A percentile compares a stretch with the other conserved stretches of the same genome.
phyloP scores from a whole-genome alignment of 2,888 invertebrate genomes.

The Neria commutata region DNA sequence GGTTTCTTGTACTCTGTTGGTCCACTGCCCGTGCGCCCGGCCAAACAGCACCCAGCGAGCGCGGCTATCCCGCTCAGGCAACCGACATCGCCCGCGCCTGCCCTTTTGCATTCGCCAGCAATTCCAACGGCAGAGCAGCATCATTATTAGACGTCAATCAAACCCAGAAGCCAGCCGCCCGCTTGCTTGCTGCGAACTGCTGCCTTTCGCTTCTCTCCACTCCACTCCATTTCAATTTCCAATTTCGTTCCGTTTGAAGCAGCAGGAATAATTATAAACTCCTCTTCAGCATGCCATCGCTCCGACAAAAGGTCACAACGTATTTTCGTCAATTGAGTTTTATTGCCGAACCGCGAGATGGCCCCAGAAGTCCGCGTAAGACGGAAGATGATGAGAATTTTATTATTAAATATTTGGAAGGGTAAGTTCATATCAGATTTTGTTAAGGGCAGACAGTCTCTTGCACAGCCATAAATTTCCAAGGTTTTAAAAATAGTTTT shows the following conservation, averaged over 20 bases:
- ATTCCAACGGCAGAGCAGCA: too few relatives aligned
- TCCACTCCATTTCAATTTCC: neutral
- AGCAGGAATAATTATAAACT: neutral
- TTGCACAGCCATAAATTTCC: too few relatives aligned
- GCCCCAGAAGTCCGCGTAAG: constrained; percentile 51
- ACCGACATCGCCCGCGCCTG: too few relatives aligned
- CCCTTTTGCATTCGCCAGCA: too few relatives aligned
- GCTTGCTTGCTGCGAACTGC: too few relatives aligned
- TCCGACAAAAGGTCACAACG: constrained; percentile 73
- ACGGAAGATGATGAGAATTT: constrained; percentile 69
- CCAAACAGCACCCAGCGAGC: too few relatives aligned
- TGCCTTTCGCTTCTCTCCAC: too few relatives aligned
- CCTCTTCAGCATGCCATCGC: constrained; percentile 68
- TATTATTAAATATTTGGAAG: constrained; percentile 73
- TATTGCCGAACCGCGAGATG: constrained; percentile 67
- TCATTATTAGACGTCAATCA: neutral
- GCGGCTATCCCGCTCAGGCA: too few relatives aligned
- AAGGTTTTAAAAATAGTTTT: neutral
- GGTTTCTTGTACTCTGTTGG: too few relatives aligned
- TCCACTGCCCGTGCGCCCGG: too few relatives aligned
- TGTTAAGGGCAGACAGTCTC: neutral
- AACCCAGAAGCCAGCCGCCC: neutral
- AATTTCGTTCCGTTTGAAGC: neutral
- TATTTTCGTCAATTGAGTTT: constrained; percentile 76
- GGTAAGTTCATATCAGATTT: constrained; percentile 62